These are phyloP conservation scores for Bombus terrestris DNA, from an alignment of 1,140 invertebrate genomes.

Conservation along the genomic window DNA sequence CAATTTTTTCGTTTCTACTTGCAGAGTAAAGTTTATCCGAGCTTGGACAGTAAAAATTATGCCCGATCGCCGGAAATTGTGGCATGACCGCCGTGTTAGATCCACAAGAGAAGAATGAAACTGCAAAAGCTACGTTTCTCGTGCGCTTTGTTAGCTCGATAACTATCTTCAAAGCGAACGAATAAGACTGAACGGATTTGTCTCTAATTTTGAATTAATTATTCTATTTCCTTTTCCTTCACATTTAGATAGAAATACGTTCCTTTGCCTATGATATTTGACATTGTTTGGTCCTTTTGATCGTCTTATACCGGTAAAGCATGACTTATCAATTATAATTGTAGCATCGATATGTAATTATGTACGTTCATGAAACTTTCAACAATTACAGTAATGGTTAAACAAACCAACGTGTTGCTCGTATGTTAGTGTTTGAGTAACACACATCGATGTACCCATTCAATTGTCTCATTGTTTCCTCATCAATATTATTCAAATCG, in stretches of 20 bases:
- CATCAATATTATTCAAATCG: neutral
- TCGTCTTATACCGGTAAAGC: neutral
- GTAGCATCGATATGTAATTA: neutral
- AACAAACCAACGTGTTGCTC: neutral
- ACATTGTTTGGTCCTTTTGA: neutral
- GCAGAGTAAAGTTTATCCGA: neutral
- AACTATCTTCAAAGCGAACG: neutral
- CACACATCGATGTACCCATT: neutral
- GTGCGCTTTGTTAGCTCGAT: neutral
- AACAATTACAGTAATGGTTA: neutral
- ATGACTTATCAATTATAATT: neutral
- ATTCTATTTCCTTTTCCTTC: neutral
- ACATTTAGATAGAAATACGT: no score
- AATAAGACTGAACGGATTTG: neutral
- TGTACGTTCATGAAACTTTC: neutral
- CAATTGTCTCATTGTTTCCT: neutral
- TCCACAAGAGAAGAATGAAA: neutral
- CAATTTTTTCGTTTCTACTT: neutral
- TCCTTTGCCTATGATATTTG: neutral
- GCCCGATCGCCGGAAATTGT: neutral
- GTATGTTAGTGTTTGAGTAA: neutral
- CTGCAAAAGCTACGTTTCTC: neutral
- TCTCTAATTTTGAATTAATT: neutral
- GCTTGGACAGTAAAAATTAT: conserved; percentile 13
- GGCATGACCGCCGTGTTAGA: neutral